Base-by-base conservation (phyloP, 2,797 vertebrate genomes). In the Lepilemur ruficaudatus region DNA sequence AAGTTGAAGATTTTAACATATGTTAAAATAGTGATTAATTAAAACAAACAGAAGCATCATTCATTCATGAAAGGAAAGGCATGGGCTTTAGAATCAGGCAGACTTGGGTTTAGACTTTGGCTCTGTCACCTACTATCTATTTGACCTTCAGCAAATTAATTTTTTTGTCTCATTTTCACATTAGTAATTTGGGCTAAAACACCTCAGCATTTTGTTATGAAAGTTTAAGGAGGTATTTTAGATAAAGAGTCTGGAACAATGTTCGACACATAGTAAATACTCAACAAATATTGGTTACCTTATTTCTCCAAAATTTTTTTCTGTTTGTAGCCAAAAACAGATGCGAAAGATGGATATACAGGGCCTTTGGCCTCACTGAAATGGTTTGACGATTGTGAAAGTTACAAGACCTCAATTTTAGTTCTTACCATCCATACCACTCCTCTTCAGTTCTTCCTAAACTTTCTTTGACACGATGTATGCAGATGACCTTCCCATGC, bases 181-280 rank as follows among this genome's bases (percentile, higher is more conserved):
- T 89, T 84, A 75, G 32, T 85, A 89, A 92, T 85, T 87, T 91
- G 41, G 30, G 46, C 23, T 94, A 87, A 96, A 93, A 85, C 70
- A 70, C 25, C 15, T 89, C 55, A 75, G 43, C 3, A 12, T 83
- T 89, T 83, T 70, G 48, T 83, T 70, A 55, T 72, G 8, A 65
- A 90, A 84, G 84, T 48, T 65, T 72, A 79, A 82, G 67, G 76
- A 76, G 7, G 2, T n/a, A 18, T 89, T 92, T 92, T 88, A 76
- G 12, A 23, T 91, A 63, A 59, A 7, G 28, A 80, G 48, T 89
- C 41, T 61, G 23, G n/a, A 84, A 67, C 13, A 92, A 38, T 89
- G n/a, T 93, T 93, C 72, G 75, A 86, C 73, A 89, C 18, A 52
- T 35, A 80, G 30, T 96, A 88, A 70, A 46, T 88, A 35, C 17